These are phyloP conservation scores for Parasteatoda tepidariorum DNA, from an alignment of 1,140 invertebrate genomes.

Conservation along the genomic window DNA sequence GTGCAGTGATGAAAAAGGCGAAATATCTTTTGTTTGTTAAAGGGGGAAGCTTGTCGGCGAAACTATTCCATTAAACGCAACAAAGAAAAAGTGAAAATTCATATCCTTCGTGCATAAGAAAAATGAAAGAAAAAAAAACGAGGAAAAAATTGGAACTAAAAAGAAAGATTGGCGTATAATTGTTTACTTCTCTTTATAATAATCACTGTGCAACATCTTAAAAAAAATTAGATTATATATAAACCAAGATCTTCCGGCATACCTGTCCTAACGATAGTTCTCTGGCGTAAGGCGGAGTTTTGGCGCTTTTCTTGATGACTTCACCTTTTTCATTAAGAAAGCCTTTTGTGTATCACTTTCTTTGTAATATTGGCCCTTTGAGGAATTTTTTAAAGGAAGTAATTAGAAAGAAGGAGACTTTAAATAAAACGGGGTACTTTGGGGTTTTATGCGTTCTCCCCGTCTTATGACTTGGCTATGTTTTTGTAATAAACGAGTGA, in stretches of 20 bases:
- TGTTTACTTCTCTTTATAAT: constrained; percentile 46
- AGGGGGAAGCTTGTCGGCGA: constrained; percentile 40
- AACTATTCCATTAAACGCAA: constrained; percentile 54
- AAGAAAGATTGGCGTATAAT: constrained; percentile 47
- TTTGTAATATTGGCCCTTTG: constrained; percentile 38
- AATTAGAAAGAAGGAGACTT: constrained; percentile 30
- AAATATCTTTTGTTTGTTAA: constrained; percentile 7
- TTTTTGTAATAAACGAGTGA: background rate
- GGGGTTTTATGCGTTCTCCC: background rate
- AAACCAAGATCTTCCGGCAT: constrained; percentile 1
- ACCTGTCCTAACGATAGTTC: constrained; percentile 3
- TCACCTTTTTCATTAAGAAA: constrained; percentile 9
- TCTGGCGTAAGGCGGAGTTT: background rate
- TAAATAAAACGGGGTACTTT: constrained; percentile 5
- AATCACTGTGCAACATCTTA: constrained; percentile 19
- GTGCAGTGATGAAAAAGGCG: background rate
- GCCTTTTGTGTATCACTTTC: constrained; percentile 44
- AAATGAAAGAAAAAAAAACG: no score
- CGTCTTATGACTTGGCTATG: background rate
- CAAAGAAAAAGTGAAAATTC: constrained; percentile 30
- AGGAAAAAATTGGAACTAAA: background rate
- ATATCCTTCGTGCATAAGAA: background rate
- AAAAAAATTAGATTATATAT: constrained; percentile 10
- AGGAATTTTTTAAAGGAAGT: constrained; percentile 19
- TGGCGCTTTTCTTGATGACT: constrained; percentile 23